phyloP scores from a whole-genome alignment of 2,797 vertebrate genomes.

The Ispidina picta region DNA sequence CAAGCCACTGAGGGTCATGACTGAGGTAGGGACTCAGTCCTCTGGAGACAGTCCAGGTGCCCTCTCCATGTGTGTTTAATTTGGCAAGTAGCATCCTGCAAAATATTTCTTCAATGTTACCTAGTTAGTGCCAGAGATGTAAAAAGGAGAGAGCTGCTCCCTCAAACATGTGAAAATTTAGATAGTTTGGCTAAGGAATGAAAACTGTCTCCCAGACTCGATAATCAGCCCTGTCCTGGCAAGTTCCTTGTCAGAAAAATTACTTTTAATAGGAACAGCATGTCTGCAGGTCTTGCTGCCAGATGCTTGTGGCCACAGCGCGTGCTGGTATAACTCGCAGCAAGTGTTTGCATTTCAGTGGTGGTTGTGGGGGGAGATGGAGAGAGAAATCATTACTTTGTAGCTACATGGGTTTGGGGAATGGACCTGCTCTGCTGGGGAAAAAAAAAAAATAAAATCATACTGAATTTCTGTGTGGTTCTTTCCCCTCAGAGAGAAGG shows the following conservation, averaged over 20 bases:
- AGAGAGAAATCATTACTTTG: background rate
- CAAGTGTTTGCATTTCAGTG: constrained; percentile 18
- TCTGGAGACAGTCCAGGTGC: background rate
- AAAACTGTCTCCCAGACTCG: background rate
- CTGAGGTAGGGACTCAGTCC: background rate
- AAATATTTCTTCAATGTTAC: background rate
- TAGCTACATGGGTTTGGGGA: background rate
- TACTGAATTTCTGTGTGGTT: background rate
- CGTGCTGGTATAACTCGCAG: constrained; percentile 12
- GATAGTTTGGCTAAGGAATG: constrained; percentile 17
- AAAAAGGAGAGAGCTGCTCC: background rate
- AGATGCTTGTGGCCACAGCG: background rate
- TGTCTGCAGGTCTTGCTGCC: constrained; percentile 12
- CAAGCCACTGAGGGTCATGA: background rate
- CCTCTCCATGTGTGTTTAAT: background rate
- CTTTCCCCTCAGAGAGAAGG: constrained; percentile 55
- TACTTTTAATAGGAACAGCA: constrained; percentile 40
- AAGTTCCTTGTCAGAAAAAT: constrained; percentile 51
- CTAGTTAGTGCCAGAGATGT: background rate
- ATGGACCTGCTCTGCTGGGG: background rate
- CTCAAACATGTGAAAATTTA: background rate
- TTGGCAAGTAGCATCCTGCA: background rate
- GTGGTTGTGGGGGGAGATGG: background rate
- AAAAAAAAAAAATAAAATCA: too few relatives aligned
- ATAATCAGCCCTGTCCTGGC: background rate